A percentile compares a stretch with the other conserved stretches of the same genome.
Conservation (phyloP, 2,888 invertebrate species). For the Mactromeris polynyma region DNA sequence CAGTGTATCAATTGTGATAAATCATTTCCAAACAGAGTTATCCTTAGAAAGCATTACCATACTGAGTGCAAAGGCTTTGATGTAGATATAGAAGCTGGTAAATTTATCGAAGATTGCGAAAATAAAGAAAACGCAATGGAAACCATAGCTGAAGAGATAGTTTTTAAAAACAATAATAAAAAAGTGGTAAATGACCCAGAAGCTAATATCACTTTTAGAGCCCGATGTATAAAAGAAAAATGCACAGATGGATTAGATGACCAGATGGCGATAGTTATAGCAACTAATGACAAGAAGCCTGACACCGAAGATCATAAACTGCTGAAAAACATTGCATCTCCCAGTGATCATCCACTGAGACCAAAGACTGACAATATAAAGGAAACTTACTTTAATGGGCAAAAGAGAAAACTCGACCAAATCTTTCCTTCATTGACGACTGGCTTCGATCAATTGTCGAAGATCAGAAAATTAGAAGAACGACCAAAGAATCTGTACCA, state of each 20-base stretch:
- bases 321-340: neutral
- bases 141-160: neutral
- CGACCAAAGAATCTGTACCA: neutral
- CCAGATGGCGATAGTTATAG: neutral
- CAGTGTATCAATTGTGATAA: constrained; percentile 16
- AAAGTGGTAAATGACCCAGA: neutral
- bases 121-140: neutral
- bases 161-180: neutral
- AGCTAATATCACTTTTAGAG: neutral
- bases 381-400: neutral
- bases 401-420: neutral
- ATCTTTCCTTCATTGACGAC: neutral
- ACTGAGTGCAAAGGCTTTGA: neutral
- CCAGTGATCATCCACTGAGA: neutral
- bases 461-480: neutral
- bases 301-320: neutral
- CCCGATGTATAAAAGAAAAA: neutral
- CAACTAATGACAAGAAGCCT: neutral
- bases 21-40: constrained; percentile 22
- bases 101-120: neutral
- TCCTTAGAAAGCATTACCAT: constrained; percentile 7
- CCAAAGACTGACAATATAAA: neutral
- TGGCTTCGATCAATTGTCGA: neutral
- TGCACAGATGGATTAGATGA: neutral
- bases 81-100: neutral